Evolutionary conservation across 2,113 vertebrate species (phyloP).

Genomic region (Heterotilapia buettikoferi): DNA sequence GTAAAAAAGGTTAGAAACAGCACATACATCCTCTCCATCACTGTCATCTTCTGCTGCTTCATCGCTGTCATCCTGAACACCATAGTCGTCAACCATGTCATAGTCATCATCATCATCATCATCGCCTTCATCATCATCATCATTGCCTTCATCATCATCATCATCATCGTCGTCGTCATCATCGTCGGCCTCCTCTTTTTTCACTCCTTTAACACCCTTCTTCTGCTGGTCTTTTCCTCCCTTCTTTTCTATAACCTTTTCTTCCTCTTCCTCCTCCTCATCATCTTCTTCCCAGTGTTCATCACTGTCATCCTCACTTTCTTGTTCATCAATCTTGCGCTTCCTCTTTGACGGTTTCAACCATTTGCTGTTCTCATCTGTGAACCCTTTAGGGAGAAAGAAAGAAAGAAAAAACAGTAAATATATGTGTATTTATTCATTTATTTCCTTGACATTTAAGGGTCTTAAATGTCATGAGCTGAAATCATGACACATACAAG

Average conservation of each 20-base stretch:
- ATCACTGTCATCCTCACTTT: conserved; percentile 66
- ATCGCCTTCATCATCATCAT: conserved; percentile 43
- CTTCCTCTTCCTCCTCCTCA: background rate
- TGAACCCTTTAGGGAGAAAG: conserved; percentile 65
- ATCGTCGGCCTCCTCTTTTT: background rate
- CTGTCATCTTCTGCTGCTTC: conserved; percentile 53
- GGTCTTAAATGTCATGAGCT: background rate
- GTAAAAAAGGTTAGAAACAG: background rate
- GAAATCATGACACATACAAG: background rate
- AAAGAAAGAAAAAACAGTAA: background rate
- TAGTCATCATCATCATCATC: conserved; percentile 53
- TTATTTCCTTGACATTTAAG: background rate
- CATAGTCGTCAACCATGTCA: conserved; percentile 87
- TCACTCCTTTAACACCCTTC: conserved; percentile 19
- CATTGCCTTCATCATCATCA: background rate
- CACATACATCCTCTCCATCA: conserved; percentile 69
- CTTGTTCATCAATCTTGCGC: conserved; percentile 55
- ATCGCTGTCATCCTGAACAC: conserved; percentile 64
- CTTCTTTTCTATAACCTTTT: conserved; percentile 1
- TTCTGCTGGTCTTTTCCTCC: conserved; percentile 10
- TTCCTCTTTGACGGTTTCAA: conserved; percentile 75
- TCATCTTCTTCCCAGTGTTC: conserved; percentile 71
- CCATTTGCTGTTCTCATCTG: conserved; percentile 77
- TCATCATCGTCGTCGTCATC: background rate
- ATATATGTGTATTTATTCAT: background rate